Percentiles rank a stretch among this genome's conserved stretches.
Conservation (phyloP, 1,140 invertebrate species). For the Oryctes rhinoceros region DNA sequence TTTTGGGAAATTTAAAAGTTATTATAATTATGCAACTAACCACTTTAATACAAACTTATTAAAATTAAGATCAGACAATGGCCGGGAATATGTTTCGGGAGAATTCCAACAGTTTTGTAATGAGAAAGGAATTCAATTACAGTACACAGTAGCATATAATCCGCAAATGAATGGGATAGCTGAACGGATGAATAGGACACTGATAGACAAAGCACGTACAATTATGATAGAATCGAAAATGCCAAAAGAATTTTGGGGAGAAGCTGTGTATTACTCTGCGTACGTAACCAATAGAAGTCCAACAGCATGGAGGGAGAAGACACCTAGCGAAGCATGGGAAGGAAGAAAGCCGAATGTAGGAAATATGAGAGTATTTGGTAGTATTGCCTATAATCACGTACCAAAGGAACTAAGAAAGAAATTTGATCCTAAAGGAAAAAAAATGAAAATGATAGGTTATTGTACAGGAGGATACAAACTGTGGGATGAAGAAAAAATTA, state of each 20-base stretch:
- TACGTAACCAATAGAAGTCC: conserved; percentile 41
- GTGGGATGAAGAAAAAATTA: neutral
- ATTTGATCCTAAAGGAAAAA: neutral
- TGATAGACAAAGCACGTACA: conserved; percentile 38
- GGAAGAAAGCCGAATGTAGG: conserved; percentile 49
- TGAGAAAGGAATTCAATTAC: conserved; percentile 48
- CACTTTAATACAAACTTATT: conserved; percentile 47
- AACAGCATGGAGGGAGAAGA: conserved; percentile 42
- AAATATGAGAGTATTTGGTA: conserved; percentile 38
- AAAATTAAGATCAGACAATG: no score
- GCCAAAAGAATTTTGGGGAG: conserved; percentile 34
- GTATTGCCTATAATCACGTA: neutral
- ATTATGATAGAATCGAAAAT: conserved; percentile 32
- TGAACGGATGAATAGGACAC: conserved; percentile 55
- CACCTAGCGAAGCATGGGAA: conserved; percentile 56
- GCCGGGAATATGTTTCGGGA: conserved; percentile 51
- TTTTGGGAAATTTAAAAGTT: conserved; percentile 49
- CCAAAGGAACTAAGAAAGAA: neutral
- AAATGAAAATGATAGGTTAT: conserved; percentile 19
- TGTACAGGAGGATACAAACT: neutral
- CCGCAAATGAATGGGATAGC: conserved; percentile 61
- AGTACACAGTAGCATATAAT: conserved; percentile 52
- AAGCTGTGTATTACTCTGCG: conserved; percentile 13
- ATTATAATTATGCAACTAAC: conserved; percentile 50
- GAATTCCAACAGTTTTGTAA: conserved; percentile 50